phyloP scores from a whole-genome alignment of 2,797 vertebrate genomes.

The Acanthurus leucopareius region DNA sequence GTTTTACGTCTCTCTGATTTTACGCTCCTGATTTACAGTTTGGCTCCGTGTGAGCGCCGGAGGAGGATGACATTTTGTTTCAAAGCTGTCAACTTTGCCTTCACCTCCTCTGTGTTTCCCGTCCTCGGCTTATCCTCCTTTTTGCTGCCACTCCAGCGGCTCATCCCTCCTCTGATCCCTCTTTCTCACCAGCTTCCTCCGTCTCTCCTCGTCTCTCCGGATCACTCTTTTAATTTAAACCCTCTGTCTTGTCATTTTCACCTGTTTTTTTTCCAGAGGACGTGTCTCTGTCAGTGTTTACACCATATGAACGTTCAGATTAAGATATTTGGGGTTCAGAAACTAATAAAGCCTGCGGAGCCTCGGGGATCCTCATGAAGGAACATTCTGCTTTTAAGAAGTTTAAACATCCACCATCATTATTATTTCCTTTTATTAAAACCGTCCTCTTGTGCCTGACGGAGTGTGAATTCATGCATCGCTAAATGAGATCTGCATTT shows the following conservation, averaged over 20 bases:
- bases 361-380: too few species aligned
- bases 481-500: conserved; percentile 22
- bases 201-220: not conserved
- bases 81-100: conserved; percentile 30
- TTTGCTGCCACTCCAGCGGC: conserved; percentile 20
- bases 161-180: conserved; percentile 4
- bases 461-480: not conserved
- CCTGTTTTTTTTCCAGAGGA: conserved; percentile 7
- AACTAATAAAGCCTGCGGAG: too few species aligned
- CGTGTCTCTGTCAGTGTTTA: not conserved
- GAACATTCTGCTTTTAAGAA: too few species aligned
- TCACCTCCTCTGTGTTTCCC: not conserved
- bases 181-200: not conserved
- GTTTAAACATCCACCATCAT: conserved; percentile 34
- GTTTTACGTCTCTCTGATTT: conserved; percentile 47
- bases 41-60: conserved; percentile 18
- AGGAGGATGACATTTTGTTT: conserved; percentile 47
- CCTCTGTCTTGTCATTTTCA: too few species aligned
- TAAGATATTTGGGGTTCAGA: conserved; percentile 37
- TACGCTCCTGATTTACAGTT: conserved; percentile 17
- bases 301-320: conserved; percentile 37
- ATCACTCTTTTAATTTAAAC: not conserved
- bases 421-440: conserved; percentile 21
- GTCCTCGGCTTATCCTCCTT: conserved; percentile 30
- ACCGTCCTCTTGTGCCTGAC: not conserved